A percentile compares a stretch with the other conserved stretches of the same genome.
Conservation (phyloP, 2,888 invertebrate genomes). For the Theristus sp. region DNA sequence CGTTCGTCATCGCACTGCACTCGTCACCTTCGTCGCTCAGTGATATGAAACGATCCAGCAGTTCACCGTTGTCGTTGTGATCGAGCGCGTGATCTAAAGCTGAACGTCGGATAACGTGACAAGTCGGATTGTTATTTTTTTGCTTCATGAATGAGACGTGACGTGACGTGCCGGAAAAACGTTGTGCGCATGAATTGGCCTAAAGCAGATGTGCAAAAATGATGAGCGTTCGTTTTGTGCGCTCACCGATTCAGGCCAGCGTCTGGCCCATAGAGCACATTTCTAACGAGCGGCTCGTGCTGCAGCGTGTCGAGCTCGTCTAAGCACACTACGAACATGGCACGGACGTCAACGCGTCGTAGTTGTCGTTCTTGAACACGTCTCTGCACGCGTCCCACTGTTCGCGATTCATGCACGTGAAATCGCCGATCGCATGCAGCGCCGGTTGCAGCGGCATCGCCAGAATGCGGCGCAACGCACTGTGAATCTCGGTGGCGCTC, state of each 20-base stretch:
- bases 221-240: no score
- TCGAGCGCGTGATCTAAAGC: no score
- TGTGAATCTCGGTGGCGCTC: background rate
- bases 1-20: no score
- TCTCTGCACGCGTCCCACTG: conserved; percentile 59
- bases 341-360: conserved; percentile 33
- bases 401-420: conserved; percentile 66
- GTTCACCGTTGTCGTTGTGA: no score
- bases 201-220: no score
- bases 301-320: conserved; percentile 43
- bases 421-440: conserved; percentile 50
- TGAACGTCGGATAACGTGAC: no score
- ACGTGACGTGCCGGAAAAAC: no score
- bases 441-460: conserved; percentile 32
- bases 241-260: conserved; percentile 2
- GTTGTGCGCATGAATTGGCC: no score
- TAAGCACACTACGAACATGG: conserved; percentile 61
- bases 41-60: no score
- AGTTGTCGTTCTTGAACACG: conserved; percentile 38
- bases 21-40: no score
- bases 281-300: conserved; percentile 38
- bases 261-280: conserved; percentile 50
- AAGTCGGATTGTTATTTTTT: no score
- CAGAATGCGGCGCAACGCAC: background rate
- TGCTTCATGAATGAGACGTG: no score